Percentiles rank a stretch among this genome's conserved stretches.
These are phyloP conservation scores for Liodrosophila aerea DNA, from an alignment of 2,888 invertebrate genomes.

Conservation along the genomic window DNA sequence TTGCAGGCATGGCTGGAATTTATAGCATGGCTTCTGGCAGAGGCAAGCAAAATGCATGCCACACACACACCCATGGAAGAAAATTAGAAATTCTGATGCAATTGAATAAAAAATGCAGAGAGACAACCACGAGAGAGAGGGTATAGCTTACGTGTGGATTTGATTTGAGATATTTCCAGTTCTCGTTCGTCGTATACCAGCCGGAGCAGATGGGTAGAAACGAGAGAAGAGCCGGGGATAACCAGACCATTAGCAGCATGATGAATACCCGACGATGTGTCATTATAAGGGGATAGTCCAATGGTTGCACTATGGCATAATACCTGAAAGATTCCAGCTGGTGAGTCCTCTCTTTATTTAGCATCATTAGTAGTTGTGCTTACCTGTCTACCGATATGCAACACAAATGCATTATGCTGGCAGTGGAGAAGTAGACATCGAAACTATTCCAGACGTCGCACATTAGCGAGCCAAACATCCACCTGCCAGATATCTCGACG, in stretches of 20 bases:
- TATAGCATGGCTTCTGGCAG: slow-evolving; percentile 46
- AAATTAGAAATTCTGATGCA: slow-evolving; percentile 54
- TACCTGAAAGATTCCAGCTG: slow-evolving; percentile 84
- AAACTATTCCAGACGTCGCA: slow-evolving; percentile 97
- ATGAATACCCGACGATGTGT: slow-evolving; percentile 90
- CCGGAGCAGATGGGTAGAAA: slow-evolving; percentile 97
- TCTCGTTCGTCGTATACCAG: slow-evolving; percentile 95
- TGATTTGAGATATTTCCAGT: slow-evolving; percentile 86
- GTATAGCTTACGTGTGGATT: slow-evolving; percentile 85
- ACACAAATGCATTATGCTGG: slow-evolving; percentile 95
- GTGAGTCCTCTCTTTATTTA: too few species aligned
- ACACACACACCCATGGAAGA: slow-evolving; percentile 6
- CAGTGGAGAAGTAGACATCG: slow-evolving; percentile 96
- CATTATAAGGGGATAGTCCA: slow-evolving; percentile 96
- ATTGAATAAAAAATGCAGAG: slow-evolving; percentile 54
- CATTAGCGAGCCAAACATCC: slow-evolving; percentile 95
- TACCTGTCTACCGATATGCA: slow-evolving; percentile 94
- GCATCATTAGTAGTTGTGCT: slow-evolving; percentile 29
- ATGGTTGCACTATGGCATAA: slow-evolving; percentile 94
- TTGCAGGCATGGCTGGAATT: slow-evolving; percentile 31
- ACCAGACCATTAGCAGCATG: slow-evolving; percentile 94
- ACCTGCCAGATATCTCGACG: slow-evolving; percentile 91
- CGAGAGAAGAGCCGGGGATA: slow-evolving; percentile 94
- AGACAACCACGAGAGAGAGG: slow-evolving; percentile 1
- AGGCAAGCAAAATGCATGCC: slow-evolving; percentile 33